Evolutionary conservation across 2,888 invertebrate species (phyloP).

Genomic region (Tipula unca): DNA sequence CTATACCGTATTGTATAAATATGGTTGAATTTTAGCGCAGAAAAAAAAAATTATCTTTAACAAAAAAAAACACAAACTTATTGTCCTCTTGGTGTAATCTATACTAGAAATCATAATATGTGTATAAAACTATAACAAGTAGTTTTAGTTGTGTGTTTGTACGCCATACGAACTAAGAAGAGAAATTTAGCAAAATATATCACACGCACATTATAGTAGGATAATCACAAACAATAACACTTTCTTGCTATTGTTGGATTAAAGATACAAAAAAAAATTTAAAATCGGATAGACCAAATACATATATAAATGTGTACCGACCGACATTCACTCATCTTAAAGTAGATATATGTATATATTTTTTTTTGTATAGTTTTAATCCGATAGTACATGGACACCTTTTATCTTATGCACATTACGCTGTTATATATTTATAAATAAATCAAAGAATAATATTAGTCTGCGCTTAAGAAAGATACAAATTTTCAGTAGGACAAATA

Average conservation of each 20-base stretch:
- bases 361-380: neutral
- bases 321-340: neutral
- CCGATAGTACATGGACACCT: conserved; percentile 18
- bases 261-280: neutral
- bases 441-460: neutral
- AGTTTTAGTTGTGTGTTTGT: neutral
- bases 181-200: neutral
- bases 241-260: neutral
- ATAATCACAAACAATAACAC: conserved; percentile 17
- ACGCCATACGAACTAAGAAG: neutral
- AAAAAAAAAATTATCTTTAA: neutral
- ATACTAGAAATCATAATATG: neutral
- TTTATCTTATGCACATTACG: neutral
- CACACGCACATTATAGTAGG: neutral
- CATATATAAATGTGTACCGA: neutral
- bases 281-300: neutral
- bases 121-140: neutral
- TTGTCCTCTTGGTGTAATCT: neutral
- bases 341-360: neutral
- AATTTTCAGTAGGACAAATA: neutral
- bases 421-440: neutral
- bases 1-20: neutral
- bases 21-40: neutral
- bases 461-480: neutral
- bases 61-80: neutral